A percentile compares a stretch with the other conserved stretches of the same genome.
phyloP scores from a whole-genome alignment of 1,140 invertebrate species.

The Cyphomyrmex costatus region DNA sequence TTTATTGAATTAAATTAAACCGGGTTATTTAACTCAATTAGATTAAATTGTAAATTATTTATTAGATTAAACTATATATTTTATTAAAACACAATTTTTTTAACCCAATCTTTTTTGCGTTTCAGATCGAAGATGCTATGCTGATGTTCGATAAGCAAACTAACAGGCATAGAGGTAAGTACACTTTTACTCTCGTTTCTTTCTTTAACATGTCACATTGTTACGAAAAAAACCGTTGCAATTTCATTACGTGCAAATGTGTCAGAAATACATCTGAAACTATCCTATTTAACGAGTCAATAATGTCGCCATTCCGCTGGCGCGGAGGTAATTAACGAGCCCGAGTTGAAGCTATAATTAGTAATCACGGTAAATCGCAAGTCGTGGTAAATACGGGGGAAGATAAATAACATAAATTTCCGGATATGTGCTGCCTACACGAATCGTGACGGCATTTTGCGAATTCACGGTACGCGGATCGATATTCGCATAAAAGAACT shows the following conservation, averaged over 20 bases:
- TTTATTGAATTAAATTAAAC: neutral
- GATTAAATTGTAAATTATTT: neutral
- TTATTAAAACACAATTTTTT: neutral
- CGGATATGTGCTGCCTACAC: constrained; percentile 52
- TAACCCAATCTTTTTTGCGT: constrained; percentile 86
- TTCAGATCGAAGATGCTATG: constrained; percentile 99
- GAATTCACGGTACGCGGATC: constrained; percentile 2
- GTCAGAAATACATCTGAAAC: constrained; percentile 72
- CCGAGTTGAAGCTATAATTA: constrained; percentile 76
- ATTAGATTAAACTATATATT: neutral
- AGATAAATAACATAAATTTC: constrained; percentile 77
- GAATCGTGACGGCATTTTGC: constrained; percentile 65
- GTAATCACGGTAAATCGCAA: constrained; percentile 74
- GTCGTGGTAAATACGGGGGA: constrained; percentile 52
- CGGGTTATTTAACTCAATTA: neutral
- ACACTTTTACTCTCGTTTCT: constrained; percentile 34
- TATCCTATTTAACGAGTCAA: constrained; percentile 76
- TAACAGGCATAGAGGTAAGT: constrained; percentile 99
- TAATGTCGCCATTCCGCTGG: constrained; percentile 70
- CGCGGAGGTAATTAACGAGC: constrained; percentile 71
- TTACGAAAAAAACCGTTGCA: constrained; percentile 55
- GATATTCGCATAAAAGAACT: constrained; percentile 26
- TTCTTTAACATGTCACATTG: constrained; percentile 10
- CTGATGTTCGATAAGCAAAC: constrained; percentile 99
- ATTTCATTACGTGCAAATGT: constrained; percentile 63